phyloP scores from a whole-genome alignment of 2,888 invertebrate genomes.

The Scaeva pyrastri region DNA sequence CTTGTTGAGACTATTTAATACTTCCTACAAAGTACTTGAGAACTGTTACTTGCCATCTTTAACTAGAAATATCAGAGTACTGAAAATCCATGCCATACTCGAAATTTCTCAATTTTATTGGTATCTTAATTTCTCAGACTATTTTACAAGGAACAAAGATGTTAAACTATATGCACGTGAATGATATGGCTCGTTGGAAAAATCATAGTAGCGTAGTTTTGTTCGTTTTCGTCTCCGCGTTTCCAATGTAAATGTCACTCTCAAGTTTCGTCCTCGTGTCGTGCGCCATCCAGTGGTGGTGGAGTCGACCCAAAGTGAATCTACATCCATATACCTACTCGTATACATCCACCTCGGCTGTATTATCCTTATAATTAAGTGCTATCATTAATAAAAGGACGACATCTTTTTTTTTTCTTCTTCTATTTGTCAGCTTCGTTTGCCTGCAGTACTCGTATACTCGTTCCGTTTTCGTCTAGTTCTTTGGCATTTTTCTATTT shows the following conservation, averaged over 20 bases:
- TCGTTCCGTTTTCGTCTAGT: too few species aligned
- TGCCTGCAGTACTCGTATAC: constrained; percentile 18
- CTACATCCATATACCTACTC: too few species aligned
- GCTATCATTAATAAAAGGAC: constrained; percentile 67
- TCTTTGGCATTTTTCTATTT: constrained; percentile 20
- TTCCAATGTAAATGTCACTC: constrained; percentile 64
- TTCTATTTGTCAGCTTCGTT: too few species aligned
- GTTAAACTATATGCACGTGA: background rate
- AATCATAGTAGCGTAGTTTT: constrained; percentile 59
- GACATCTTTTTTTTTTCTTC: constrained; percentile 12
- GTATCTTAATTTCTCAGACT: background rate
- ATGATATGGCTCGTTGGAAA: constrained; percentile 30
- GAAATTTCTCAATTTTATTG: too few species aligned
- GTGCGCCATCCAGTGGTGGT: background rate
- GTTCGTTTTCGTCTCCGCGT: constrained; percentile 59
- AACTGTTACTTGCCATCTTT: too few species aligned
- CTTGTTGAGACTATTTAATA: too few species aligned
- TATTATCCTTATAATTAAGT: constrained; percentile 67
- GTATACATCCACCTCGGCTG: background rate
- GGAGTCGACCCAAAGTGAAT: background rate
- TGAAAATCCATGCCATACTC: too few species aligned
- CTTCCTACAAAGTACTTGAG: too few species aligned
- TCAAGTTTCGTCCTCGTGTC: constrained; percentile 23
- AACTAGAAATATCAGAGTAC: too few species aligned
- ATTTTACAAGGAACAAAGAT: background rate